Evolutionary conservation across 2,113 vertebrate genomes (phyloP).

Genomic region (Herpailurus yagouaroundi): DNA sequence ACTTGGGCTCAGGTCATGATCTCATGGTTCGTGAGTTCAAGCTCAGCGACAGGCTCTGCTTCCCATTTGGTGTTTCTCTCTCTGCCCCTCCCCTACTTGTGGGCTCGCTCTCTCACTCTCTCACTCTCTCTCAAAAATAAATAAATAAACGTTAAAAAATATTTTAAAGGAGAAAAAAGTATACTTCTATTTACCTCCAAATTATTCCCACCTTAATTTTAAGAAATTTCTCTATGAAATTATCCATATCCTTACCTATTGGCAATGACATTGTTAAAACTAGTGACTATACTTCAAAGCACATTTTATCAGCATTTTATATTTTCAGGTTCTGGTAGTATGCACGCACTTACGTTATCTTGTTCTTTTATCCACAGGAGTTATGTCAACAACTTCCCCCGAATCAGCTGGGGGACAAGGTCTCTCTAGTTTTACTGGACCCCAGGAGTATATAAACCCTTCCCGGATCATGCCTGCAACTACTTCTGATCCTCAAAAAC

Average conservation of each 20-base stretch:
- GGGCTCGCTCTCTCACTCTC: too few relatives aligned
- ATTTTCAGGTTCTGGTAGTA: conserved; percentile 24
- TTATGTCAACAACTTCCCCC: background rate
- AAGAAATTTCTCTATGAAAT: background rate
- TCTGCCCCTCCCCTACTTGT: too few relatives aligned
- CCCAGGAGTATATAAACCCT: background rate
- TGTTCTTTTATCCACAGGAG: background rate
- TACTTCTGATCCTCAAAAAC: background rate
- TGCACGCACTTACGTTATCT: background rate
- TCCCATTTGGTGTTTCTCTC: too few relatives aligned
- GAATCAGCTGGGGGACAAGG: background rate
- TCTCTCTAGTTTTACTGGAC: background rate
- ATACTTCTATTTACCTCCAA: background rate
- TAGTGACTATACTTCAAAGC: background rate
- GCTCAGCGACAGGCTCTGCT: too few relatives aligned
- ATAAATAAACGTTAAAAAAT: too few relatives aligned
- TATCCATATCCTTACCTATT: background rate
- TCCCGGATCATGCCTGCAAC: background rate
- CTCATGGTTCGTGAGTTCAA: too few relatives aligned
- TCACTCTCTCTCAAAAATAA: too few relatives aligned
- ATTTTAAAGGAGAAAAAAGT: background rate
- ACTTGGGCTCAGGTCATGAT: too few relatives aligned
- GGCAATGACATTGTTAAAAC: background rate
- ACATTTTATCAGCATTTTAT: background rate
- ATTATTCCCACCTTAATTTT: background rate